Base-by-base conservation (phyloP, 2,797 vertebrate species). In the Acrossocheilus fasciatus region DNA sequence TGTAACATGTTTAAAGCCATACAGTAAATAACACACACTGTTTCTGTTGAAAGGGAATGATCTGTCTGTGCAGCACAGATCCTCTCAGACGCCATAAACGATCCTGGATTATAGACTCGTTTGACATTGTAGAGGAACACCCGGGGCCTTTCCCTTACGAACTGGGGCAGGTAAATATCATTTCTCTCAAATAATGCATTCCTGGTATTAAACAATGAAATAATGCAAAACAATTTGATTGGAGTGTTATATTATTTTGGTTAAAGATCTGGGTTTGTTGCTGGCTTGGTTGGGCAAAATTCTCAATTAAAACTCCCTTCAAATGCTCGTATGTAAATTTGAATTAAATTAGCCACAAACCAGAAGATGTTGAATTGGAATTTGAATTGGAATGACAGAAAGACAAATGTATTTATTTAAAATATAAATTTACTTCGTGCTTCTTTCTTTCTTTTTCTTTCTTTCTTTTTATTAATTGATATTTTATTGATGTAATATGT, bases 81-180 rank as follows among this genome's bases (percentile, higher is more conserved):
- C 8, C 39, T 47, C 87, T 89, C 50, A 88, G 68, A 17, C 94
- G 93, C 11, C 88, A 92, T 57, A 93, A 62, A 85, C 88, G 95
- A 77, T 3, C 85, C 20, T 95, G 95, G 95, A 93, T 95, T 47
- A 92, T 94, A 8, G 91, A 90, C 52, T 90, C 94, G 0, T 95
- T 95, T 73, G 69, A 79, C 3, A 91, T 95, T 11, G 92, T 93
- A 86, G 95, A 96, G 87, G 94, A 50, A 39, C 36, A 94, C 78
- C 90, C 85, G 0, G 94, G 94, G 0, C 94, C 94, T 0, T 95
- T 94, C 59, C 95, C 95, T 6, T 94, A 94, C 47, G 62, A 12
- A 30, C 54, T 95, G 83, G 94, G 93, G 54, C 89, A 69, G 88
- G 94, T 95, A 85, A 94, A 91, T 83, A 83, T 17, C 2, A 72